Evolutionary conservation across 2,113 vertebrate genomes (phyloP), one percentile per base, ranked within the genome.

Genomic region (Poecile atricapillus): DNA sequence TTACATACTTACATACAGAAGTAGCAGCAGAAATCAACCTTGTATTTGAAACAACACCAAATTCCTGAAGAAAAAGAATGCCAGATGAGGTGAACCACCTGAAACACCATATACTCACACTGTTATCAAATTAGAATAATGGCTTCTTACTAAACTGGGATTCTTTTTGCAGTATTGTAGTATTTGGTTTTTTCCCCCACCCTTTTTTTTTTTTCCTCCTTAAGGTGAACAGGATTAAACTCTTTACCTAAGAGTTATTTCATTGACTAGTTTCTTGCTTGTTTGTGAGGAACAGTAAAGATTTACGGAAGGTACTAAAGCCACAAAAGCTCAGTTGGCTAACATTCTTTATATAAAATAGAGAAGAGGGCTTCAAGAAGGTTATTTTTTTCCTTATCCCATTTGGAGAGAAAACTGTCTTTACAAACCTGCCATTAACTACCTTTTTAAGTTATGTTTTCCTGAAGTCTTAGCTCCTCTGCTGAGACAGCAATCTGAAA

Each of bases 41-140:
- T 85, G 99, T 99, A 97, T 99, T 99, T 95, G 99, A 99, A 92
- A 99, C 99, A 56, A 99, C 99, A 95, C 99, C 99, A 98, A 99
- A 99, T 98, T 99, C 99, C 99, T 99, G 97, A 93, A 94, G 31
- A 83, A 94, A 86, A 97, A 92, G 87, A 95, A 95, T 21, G 65
- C 39, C 85, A 71, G 67, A 90, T 44, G 44, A 95, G 37, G 56
- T 95, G 86, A 94, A 79, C 73, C 69, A 93, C 53, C 69, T 69
- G 90, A 75, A 96, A 93, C 33, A 74, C 41, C 37, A 64, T 4
- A 49, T 13, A 76, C 8, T 46, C 33, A 62, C 21, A 69, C 4
- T 43, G 14, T 43, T 75, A 87, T 28, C 56, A 87, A 70, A 83
- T 68, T 81, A 46, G 94, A 93, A 60, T 21, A 83, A 90, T 2